Evolutionary conservation across 2,113 vertebrate species (phyloP), one percentile per base, ranked within the genome.

Genomic region (Lycocorax pyrrhopterus): DNA sequence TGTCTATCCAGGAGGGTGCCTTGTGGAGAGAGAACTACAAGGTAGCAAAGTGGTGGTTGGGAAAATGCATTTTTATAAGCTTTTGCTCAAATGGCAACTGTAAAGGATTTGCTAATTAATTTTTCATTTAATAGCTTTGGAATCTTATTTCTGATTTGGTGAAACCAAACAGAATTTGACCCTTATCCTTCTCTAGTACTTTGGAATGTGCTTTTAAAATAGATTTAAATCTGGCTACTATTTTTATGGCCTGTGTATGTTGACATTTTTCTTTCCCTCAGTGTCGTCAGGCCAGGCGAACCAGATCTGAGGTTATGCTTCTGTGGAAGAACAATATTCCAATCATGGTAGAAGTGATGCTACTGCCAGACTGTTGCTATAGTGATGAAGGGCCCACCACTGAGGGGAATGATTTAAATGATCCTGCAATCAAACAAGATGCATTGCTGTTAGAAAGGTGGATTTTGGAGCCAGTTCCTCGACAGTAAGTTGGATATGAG

Each of bases 261-360:
- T 92, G 71, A 72, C n/a, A 5, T 67, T 86, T 84, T 91, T 80
- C 52, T 78, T 89, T 39, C 46, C 51, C 37, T 84, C 72, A 99
- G 99, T 99, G 99, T 98, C 99, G 98, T 74, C 99, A 99, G 98
- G 99, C 99, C 46, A 98, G 98, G 82, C 97, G 98, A 96, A 99
- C 99, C 63, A 98, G 99, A 88, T 99, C 99, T 56, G 99, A 99
- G 97, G 98, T 99, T 92, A 97, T 99, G 81, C 96, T 99, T 56
- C 97, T 99, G 87, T 99, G 99, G 99, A 99, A 98, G 96, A 99
- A 99, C 96, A 99, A 97, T 98, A 99, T 99, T 97, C 99, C 99
- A 80, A 98, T 99, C 97, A 99, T 99, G 99, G 99, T 99, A 84
- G 99, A 99, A 98, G 99, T 99, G 97, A 99, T 99, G 99, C 97